Conservation (phyloP, 2,797 vertebrate species). For the Knipowitschia caucasica region DNA sequence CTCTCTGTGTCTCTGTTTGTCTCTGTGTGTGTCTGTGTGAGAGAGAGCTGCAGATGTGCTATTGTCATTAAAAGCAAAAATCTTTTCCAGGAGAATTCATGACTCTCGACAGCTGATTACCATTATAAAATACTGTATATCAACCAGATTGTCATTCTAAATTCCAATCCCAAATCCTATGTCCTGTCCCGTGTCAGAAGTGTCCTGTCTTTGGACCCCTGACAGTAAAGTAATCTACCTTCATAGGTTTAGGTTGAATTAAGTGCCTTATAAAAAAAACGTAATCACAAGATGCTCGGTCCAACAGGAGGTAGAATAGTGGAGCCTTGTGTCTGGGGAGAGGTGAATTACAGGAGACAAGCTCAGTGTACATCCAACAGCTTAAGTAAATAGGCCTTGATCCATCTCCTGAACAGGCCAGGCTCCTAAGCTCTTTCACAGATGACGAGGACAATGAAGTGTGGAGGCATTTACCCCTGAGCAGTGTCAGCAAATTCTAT, state of each 20-base stretch:
- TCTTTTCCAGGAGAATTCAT: too few relatives aligned
- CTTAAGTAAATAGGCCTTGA: constrained; percentile 51
- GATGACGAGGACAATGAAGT: constrained; percentile 38
- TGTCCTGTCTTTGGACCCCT: background rate
- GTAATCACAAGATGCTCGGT: constrained; percentile 17
- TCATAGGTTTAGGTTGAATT: constrained; percentile 3
- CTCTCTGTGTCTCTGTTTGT: too few relatives aligned
- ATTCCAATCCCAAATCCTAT: constrained; percentile 10
- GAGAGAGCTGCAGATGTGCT: constrained; percentile 4
- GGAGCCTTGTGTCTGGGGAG: constrained; percentile 21
- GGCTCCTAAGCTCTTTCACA: constrained; percentile 55
- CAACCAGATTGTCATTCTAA: too few relatives aligned
- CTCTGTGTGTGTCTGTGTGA: too few relatives aligned
- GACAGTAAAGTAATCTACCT: background rate
- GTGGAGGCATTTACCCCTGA: constrained; percentile 36
- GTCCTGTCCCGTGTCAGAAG: too few relatives aligned
- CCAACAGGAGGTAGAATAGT: constrained; percentile 30
- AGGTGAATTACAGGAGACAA: constrained; percentile 56
- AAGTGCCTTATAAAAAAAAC: constrained; percentile 31
- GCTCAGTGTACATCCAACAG: constrained; percentile 35
- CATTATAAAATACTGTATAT: too few relatives aligned
- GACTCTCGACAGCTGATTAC: too few relatives aligned
- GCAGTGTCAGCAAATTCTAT: constrained; percentile 41
- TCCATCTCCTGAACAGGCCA: constrained; percentile 29
- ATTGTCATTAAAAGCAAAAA: constrained; percentile 16